Evolutionary conservation across 2,888 invertebrate genomes (phyloP).

Genomic region (Cerastis leucographa): DNA sequence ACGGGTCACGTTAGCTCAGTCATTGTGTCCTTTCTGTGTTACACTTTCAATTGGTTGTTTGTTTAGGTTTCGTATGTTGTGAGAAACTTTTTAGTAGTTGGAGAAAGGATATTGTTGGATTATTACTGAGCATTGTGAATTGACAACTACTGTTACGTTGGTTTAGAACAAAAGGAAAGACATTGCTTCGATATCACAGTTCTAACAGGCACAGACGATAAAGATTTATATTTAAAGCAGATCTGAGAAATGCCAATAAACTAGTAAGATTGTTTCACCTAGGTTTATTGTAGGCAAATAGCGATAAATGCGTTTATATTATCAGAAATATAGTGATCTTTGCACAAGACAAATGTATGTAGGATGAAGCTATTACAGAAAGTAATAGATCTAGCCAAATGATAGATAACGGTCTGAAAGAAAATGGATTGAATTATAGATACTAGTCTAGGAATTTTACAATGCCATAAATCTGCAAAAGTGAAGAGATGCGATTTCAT

Average conservation of each 20-base stretch:
- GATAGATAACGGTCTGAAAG: constrained; percentile 32
- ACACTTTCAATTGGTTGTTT: constrained; percentile 6
- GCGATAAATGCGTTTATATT: constrained; percentile 16
- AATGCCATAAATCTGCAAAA: constrained; percentile 28
- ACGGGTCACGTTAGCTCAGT: constrained; percentile 42
- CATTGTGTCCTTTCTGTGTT: constrained; percentile 40
- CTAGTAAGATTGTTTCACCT: constrained; percentile 18
- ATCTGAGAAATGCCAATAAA: constrained; percentile 26
- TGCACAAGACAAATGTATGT: constrained; percentile 23
- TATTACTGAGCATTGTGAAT: background rate
- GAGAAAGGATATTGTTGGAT: background rate
- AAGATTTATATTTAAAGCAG: constrained; percentile 1
- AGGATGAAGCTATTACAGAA: constrained; percentile 34
- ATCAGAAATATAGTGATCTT: constrained; percentile 16
- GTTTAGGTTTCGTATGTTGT: constrained; percentile 3
- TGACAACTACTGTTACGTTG: background rate
- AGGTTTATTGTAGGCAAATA: constrained; percentile 23
- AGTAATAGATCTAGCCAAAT: constrained; percentile 38
- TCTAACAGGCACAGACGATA: background rate
- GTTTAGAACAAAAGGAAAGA: background rate
- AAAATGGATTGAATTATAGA: constrained; percentile 45
- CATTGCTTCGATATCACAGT: constrained; percentile 5
- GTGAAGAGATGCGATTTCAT: constrained; percentile 23
- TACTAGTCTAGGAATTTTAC: constrained; percentile 38
- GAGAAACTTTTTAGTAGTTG: background rate